Conservation (phyloP, 1,140 invertebrate genomes). For the Tyrophagus putrescentiae region DNA sequence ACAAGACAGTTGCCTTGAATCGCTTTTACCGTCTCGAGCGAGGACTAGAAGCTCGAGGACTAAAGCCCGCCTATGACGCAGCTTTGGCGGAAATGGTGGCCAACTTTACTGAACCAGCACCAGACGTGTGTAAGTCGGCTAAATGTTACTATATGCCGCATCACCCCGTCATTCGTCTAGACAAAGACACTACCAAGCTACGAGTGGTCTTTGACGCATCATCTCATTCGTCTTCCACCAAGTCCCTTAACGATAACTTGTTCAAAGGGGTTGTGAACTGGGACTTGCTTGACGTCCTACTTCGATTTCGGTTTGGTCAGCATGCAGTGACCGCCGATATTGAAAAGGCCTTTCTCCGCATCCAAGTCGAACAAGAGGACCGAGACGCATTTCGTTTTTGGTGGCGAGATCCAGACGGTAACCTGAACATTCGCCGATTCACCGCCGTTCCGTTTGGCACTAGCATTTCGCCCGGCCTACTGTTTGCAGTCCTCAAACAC, state of each 20-base stretch:
- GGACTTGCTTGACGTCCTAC: conserved; percentile 18
- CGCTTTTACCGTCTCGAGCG: no score
- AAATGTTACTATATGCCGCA: neutral
- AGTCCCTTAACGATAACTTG: conserved; percentile 21
- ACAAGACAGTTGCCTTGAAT: no score
- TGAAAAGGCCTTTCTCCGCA: conserved; percentile 24
- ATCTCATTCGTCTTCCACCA: neutral
- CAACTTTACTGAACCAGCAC: no score
- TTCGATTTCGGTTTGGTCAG: conserved; percentile 21
- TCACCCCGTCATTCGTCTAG: no score
- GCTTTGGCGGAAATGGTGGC: no score
- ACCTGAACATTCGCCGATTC: neutral
- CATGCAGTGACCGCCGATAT: conserved; percentile 20
- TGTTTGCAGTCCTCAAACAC: neutral
- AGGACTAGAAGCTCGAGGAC: no score
- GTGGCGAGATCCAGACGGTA: neutral
- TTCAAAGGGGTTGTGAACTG: conserved; percentile 17
- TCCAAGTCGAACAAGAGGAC: conserved; percentile 15
- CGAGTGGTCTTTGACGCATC: conserved; percentile 22
- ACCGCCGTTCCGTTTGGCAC: conserved; percentile 3
- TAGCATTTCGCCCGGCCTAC: neutral
- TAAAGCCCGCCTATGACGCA: no score
- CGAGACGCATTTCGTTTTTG: neutral
- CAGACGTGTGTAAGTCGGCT: no score
- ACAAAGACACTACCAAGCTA: conserved; percentile 19